Base-by-base conservation (phyloP, 2,797 vertebrate species). In the Leptoclinus maculatus region DNA sequence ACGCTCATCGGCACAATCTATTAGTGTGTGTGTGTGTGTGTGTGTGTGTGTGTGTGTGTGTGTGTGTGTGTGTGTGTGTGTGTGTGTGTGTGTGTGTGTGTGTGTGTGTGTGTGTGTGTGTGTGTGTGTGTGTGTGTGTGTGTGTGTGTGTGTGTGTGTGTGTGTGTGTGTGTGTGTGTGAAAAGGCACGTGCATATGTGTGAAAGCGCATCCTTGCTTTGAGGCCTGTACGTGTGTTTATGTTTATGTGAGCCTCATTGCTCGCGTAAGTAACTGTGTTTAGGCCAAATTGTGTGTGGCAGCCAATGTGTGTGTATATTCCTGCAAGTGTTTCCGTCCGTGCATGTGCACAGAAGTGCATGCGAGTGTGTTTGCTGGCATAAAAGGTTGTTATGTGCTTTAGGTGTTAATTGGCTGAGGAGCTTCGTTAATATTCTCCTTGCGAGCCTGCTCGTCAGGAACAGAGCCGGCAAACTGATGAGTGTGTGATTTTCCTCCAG, bases 341-440 rank as follows among this genome's bases (percentile, higher is more conserved):
- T 27, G 25, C 2, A 19, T 43, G 23, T 0, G 60, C 25, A 19
- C 8, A 10, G 57, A 19, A 51, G 45, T 53, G 82, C 49, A 53
- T 78, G 53, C 25, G 19, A 43, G 68, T 79, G 74, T 85, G 83
- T 90, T 86, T 85, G 78, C 83, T 74, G 86, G 89, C 87, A 87
- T 92, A 89, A 92, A 93, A 93, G 94, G 93, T 93, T 94, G 91
- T 95, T 94, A 94, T 95, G 94, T 94, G 94, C 90, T 93, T 87
- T 92, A 94, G 92, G 94, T 95, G 94, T 94, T 96, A 96, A 96
- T 95, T 96, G 94, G 94, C 89, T 90, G 92, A 86, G 70, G 91
- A 94, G 92, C 90, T 92, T 95, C 88, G 87, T 96, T 96, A 95
- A 96, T 95, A 96, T 96, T 95, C 95, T 94, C 93, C 93, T 94